Conservation (phyloP, 1,140 invertebrate species). For the Luehdorfia chinensis region DNA sequence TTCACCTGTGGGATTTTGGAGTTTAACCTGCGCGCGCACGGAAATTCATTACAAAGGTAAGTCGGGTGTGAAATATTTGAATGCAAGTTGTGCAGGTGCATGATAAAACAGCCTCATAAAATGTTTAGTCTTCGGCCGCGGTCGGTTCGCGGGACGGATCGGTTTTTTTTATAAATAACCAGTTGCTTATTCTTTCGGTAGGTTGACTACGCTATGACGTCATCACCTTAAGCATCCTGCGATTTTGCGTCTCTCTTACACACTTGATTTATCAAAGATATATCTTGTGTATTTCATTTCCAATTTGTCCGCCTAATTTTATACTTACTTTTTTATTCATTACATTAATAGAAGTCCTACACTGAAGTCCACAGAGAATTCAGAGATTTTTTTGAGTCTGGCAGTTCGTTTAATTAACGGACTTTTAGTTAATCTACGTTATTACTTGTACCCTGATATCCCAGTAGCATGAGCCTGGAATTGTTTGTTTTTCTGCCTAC, state of each 20-base stretch:
- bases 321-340: slow-evolving; percentile 25
- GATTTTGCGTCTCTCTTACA: slow-evolving; percentile 34
- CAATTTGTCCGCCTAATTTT: slow-evolving; percentile 12
- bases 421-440: slow-evolving; percentile 20
- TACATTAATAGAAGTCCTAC: neutral
- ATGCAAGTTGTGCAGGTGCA: slow-evolving; percentile 24
- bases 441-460: neutral
- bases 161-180: slow-evolving; percentile 38
- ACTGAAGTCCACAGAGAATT: slow-evolving; percentile 20
- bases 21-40: slow-evolving; percentile 69
- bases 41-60: slow-evolving; percentile 61
- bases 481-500: slow-evolving; percentile 16
- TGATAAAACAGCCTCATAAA: slow-evolving; percentile 25
- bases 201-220: slow-evolving; percentile 38
- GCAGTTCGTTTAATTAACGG: slow-evolving; percentile 27
- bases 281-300: slow-evolving; percentile 10
- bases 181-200: slow-evolving; percentile 39
- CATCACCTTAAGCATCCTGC: slow-evolving; percentile 41
- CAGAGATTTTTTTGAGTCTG: no score
- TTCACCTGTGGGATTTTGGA: slow-evolving; percentile 70
- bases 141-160: slow-evolving; percentile 19
- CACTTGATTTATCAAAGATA: slow-evolving; percentile 19
- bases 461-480: slow-evolving; percentile 5
- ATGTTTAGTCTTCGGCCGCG: slow-evolving; percentile 23
- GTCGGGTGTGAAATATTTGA: slow-evolving; percentile 27